Evolutionary conservation across 2,888 invertebrate species (phyloP), one percentile per base, ranked within the genome.

Genomic region (Cerastoderma edule): DNA sequence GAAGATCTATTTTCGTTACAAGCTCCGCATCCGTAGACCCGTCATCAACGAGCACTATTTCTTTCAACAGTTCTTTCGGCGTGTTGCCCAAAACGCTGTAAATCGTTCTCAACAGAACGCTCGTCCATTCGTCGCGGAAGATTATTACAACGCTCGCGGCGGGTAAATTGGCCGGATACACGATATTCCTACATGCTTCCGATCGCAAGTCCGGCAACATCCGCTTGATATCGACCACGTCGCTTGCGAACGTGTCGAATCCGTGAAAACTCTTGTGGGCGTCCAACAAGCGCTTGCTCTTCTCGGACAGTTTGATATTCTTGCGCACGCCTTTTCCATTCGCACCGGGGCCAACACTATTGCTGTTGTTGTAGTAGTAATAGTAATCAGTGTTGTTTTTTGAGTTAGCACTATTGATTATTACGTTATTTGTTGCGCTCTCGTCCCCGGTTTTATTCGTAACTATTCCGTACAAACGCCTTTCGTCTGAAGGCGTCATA

Each of bases 51-150:
- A 84, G 64, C 30, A 84, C 70, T 6, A 84, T 67, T 67, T 84
- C 82, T 33, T 75, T 63, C 13, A 84, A n/a, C 22, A 82, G 67
- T 28, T 72, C 10, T 1, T 48, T 27, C 27, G 81, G 79, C 19
- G 82, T 74, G 0, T 60, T 78, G n/a, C 76, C 76, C 5, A 84
- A 57, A 16, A 84, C 69, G 67, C 80, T 80, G 63, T 82, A 80
- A 19, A 73, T 72, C 39, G 80, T 78, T 57, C 84, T 50, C 6
- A 84, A 35, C n/a, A 84, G 57, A 32, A 72, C 71, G 28, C 74
- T 69, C n/a, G 68, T 68, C 44, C 78, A 75, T 65, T 82, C 84
- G 60, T 84, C 78, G 27, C 84, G 70, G 44, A 84, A 84, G 24
- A 75, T 71, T 5, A 82, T 72, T 3, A 84, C 72, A 13, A 84